These are phyloP conservation scores for Spondyliosoma cantharus DNA, from an alignment of 2,797 vertebrate genomes.

Conservation along the genomic window DNA sequence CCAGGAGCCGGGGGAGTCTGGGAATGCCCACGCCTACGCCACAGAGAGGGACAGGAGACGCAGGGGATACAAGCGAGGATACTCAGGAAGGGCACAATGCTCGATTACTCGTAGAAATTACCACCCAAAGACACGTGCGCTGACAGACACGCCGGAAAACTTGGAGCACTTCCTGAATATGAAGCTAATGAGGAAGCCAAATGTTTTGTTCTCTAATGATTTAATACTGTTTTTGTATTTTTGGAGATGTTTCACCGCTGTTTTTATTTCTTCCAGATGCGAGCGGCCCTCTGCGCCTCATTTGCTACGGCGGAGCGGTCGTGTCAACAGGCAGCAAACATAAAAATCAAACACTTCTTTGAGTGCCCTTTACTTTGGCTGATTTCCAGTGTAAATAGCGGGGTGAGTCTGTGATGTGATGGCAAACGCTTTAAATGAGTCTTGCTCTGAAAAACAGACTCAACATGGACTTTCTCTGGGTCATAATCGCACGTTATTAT, in stretches of 20 bases:
- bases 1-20: too few relatives aligned
- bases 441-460: constrained; percentile 6
- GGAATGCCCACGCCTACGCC: too few relatives aligned
- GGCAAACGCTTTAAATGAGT: background rate
- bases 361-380: background rate
- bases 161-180: background rate
- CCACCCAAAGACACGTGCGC: too few relatives aligned
- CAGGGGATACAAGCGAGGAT: too few relatives aligned
- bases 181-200: background rate
- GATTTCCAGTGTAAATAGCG: background rate
- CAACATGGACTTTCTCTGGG: constrained; percentile 10
- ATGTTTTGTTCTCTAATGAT: background rate
- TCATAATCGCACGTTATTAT: constrained; percentile 25
- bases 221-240: background rate
- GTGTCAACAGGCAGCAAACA: constrained; percentile 11
- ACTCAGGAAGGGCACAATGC: too few relatives aligned
- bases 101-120: too few relatives aligned
- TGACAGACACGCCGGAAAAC: background rate
- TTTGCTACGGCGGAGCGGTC: background rate
- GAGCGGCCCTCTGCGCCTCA: constrained; percentile 10
- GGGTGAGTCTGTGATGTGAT: background rate
- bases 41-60: too few relatives aligned
- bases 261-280: constrained; percentile 10
- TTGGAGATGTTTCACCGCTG: background rate
- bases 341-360: constrained; percentile 10